Evolutionary conservation across 2,113 vertebrate genomes (phyloP).

Genomic region (Festucalex cinctus): DNA sequence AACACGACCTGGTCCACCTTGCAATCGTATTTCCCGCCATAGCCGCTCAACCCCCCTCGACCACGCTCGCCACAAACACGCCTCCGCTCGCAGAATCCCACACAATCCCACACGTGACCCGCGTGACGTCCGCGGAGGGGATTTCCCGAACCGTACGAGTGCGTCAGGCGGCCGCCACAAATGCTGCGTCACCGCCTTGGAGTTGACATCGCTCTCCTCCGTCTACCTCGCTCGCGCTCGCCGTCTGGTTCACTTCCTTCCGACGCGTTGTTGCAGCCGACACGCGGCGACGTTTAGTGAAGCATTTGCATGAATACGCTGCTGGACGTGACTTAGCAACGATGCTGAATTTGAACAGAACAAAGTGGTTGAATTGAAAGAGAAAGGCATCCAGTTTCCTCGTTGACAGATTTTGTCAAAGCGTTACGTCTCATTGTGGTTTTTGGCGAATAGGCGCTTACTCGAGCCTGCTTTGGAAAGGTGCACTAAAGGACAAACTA

Average conservation of each 20-base stretch:
- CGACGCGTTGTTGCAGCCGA: constrained; percentile 15
- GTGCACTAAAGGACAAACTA: constrained; percentile 1
- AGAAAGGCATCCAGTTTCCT: background rate
- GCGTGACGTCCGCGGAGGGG: constrained; percentile 68
- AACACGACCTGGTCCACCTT: constrained; percentile 12
- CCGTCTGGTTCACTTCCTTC: constrained; percentile 6
- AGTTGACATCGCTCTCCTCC: constrained; percentile 37
- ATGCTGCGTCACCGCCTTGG: constrained; percentile 67
- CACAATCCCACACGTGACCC: constrained; percentile 52
- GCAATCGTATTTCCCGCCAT: constrained; percentile 1
- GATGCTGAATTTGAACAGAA: background rate
- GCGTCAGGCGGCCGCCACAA: constrained; percentile 61
- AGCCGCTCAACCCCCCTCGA: constrained; percentile 20
- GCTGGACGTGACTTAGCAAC: background rate
- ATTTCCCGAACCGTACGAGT: constrained; percentile 60
- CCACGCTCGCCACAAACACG: constrained; percentile 35
- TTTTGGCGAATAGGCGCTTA: background rate
- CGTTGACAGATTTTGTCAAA: constrained; percentile 3
- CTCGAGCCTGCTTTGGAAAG: constrained; percentile 12
- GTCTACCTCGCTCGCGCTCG: constrained; percentile 13
- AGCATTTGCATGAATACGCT: constrained; percentile 7
- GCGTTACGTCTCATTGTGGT: background rate
- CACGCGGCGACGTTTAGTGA: constrained; percentile 12
- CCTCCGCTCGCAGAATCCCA: constrained; percentile 19
- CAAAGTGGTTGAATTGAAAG: background rate